Percentiles rank a stretch among this genome's conserved stretches.
These are phyloP conservation scores for Sitta europaea DNA, from an alignment of 2,113 vertebrate species.

Conservation along the genomic window DNA sequence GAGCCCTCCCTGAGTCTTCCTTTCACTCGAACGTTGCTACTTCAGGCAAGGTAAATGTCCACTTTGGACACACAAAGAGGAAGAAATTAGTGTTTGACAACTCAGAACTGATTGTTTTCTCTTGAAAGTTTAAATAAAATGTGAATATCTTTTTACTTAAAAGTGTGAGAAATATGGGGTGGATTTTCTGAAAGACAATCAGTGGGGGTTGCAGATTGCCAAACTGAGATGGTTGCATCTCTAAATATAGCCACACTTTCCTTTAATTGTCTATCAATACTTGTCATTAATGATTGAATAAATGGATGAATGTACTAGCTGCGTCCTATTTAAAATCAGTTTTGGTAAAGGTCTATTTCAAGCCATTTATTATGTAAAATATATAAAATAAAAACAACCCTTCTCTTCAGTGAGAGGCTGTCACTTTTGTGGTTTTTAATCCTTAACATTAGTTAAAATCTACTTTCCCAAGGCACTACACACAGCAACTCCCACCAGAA, in stretches of 20 bases:
- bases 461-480: not conserved
- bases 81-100: not conserved
- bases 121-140: not conserved
- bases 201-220: not conserved
- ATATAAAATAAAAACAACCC: not conserved
- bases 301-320: not conserved
- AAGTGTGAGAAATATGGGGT: not conserved
- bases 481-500: not conserved
- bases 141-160: not conserved
- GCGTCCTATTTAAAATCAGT: not conserved
- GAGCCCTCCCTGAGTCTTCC: not conserved
- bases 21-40: fast-evolving
- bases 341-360: not conserved
- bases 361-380: not conserved
- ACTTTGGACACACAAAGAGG: not conserved
- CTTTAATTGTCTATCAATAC: constrained; percentile 14
- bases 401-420: not conserved
- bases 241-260: not conserved
- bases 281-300: not conserved
- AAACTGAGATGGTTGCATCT: not conserved
- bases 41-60: not conserved
- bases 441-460: not conserved
- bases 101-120: not conserved
- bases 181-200: not conserved
- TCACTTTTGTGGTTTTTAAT: not conserved